Conservation (phyloP, 2,797 vertebrate genomes). For the Sebastes vulpes region DNA sequence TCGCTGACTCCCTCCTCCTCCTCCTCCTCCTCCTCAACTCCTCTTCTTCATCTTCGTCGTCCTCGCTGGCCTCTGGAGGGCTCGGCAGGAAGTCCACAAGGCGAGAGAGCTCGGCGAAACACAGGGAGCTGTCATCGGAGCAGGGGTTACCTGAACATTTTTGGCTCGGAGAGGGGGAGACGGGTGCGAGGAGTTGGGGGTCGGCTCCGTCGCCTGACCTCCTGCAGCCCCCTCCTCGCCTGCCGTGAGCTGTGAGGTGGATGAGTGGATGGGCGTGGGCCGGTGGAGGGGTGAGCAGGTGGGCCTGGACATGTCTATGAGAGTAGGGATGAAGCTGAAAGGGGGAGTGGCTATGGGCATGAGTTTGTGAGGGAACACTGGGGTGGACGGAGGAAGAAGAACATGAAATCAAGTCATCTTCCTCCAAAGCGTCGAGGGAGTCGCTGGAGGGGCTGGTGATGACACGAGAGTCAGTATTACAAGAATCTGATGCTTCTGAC, state of each 20-base stretch:
- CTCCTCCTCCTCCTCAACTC: conserved; percentile 53
- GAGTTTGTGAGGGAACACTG: conserved; percentile 16
- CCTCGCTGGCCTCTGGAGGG: conserved; percentile 79
- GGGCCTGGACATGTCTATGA: conserved; percentile 23
- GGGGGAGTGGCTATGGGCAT: conserved; percentile 37
- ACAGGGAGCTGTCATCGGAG: conserved; percentile 76
- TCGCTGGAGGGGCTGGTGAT: conserved; percentile 92
- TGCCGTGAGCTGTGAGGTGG: conserved; percentile 12
- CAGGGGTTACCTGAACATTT: conserved; percentile 18
- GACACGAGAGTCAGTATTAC: conserved; percentile 85
- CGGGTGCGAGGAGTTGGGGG: conserved; percentile 27
- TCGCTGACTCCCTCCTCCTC: conserved; percentile 29
- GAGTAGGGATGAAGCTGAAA: conserved; percentile 55
- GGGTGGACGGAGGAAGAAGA: conserved; percentile 84
- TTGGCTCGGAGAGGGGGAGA: background rate
- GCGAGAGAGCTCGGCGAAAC: conserved; percentile 86
- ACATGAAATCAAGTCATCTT: conserved; percentile 90
- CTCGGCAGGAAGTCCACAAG: conserved; percentile 80
- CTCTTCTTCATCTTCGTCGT: conserved; percentile 77
- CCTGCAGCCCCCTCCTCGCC: conserved; percentile 14
- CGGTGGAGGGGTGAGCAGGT: conserved; percentile 70
- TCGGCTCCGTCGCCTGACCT: conserved; percentile 57
- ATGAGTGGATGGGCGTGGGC: conserved; percentile 71
- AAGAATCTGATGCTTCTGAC: conserved; percentile 93
- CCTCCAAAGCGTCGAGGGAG: conserved; percentile 93